Base-by-base conservation (phyloP, 35 echinoderm and acorn worm species). In the Stichopus chloronotus region DNA sequence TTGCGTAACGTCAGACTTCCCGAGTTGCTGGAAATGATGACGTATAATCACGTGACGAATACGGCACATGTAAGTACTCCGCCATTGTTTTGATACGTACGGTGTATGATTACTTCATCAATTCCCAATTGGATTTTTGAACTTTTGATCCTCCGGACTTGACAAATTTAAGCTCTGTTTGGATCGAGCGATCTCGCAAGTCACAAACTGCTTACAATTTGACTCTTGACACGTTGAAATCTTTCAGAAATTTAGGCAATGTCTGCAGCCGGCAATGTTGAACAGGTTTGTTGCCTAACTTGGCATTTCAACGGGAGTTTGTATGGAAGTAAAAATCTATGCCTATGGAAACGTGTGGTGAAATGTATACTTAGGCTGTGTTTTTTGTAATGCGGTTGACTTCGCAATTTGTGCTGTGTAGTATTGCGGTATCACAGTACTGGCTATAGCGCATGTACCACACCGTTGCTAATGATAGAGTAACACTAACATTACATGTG, bases 201-300 rank as follows among this genome's bases (percentile, higher is more conserved):
- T 63, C 16, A 88, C 13, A 72, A 63, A 88, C 87, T 88, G 59
- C 23, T 84, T 57, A 58, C 5, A 69, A 63, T 94, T 94, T 94
- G 79, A 83, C 63, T 87, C 61, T 79, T 82, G 83, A 92, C 93
- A 78, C 77, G 88, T 69, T 76, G 76, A 76, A 92, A 63, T 83
- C 83, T 92, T 91, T 91, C 59, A 61, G 63, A 76, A 92, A 90
- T 59, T 86, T 85, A 84, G 93, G 93, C 93, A 94, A 94, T 94
- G 93, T 94, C 93, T 94, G 93, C 93, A 91, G 90, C 93, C 63
- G 90, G 88, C 90, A 90, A 87, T 92, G 93, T 94, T 92, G 93
- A 94, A 94, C 93, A 94, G 93, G 93, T 94, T 94, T 81, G 93
- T 93, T 83, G 57, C 60, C 81, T 87, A 57, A 54, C 81, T 81